Evolutionary conservation across 2,797 vertebrate genomes (phyloP), one percentile per base, ranked within the genome.

Genomic region (Tapirus indicus): DNA sequence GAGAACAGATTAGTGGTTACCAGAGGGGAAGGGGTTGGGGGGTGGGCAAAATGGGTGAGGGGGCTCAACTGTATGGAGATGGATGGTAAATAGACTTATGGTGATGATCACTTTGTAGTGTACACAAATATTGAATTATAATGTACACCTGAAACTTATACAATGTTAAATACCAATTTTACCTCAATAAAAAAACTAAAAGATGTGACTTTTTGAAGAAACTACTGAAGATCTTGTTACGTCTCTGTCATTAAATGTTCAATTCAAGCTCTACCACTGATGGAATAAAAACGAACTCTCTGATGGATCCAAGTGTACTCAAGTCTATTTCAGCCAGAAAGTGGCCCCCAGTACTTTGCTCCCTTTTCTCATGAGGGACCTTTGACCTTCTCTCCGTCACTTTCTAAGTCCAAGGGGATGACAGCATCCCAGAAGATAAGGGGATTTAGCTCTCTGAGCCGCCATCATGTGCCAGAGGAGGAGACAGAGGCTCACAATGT

Each of bases 151-250:
- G 49, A 52, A 52, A 52, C 14, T 52, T 52, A 52, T 16, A 52
- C 49, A 52, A 16, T 52, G 49, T 52, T 52, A 52, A 52, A 52
- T 52, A 52, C 14, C 49, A 52, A 52, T 52, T 52, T 16, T 52
- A 52, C 49, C 14, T 52, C 49, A 52, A 52, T 52, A 52, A 52
- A 52, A 52, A 52, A 52, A 71, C 68, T 54, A 32, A 89, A 92
- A 84, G 44, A 87, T 47, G 54, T 13, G n/a, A 52, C 38, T 64
- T 84, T 56, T n/a, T 74, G 35, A 41, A 85, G 16, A 94, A 92
- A 95, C 27, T 85, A 27, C 25, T 89, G 13, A 90, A 95, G 80
- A 93, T 87, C 82, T 44, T 77, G 68, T 68, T 27, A 32, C 18
- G 9, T 44, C 60, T 86, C 17, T 92, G 58, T 56, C 62, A 87